Evolutionary conservation across 1,140 invertebrate species (phyloP).

Genomic region (Saccostrea echinata): DNA sequence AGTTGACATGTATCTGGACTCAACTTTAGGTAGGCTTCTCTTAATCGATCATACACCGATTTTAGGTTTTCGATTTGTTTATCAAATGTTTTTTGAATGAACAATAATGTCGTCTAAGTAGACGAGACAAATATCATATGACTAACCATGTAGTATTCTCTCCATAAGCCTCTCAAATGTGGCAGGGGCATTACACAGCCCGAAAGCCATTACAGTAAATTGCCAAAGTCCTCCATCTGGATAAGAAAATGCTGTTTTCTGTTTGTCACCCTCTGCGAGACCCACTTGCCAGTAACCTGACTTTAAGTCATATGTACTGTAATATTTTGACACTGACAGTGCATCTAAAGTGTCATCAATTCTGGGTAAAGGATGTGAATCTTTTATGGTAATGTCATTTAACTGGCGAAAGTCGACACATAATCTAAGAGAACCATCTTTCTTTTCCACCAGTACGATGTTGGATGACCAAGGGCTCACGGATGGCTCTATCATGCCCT

Average conservation of each 20-base stretch:
- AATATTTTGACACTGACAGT: neutral
- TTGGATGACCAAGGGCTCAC: conserved; percentile 1
- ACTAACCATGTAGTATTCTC: conserved; percentile 55
- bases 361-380: too few species aligned
- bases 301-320: conserved; percentile 24
- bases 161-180: conserved; percentile 70
- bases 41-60: conserved; percentile 55
- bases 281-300: too few species aligned
- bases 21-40: conserved; percentile 45
- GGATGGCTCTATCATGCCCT: neutral
- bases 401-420: conserved; percentile 22
- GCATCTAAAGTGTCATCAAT: conserved; percentile 41
- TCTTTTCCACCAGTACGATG: conserved; percentile 47
- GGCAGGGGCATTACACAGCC: conserved; percentile 63
- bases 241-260: conserved; percentile 25
- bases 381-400: conserved; percentile 28
- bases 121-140: conserved; percentile 51
- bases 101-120: conserved; percentile 69
- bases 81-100: conserved; percentile 48
- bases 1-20: conserved; percentile 63
- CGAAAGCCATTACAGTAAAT: conserved; percentile 60
- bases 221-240: conserved; percentile 34
- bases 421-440: conserved; percentile 32
- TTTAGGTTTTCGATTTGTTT: conserved; percentile 46
- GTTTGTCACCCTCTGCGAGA: too few species aligned